phyloP scores from a whole-genome alignment of 2,888 invertebrate species.

The Coelopa pilipes region DNA sequence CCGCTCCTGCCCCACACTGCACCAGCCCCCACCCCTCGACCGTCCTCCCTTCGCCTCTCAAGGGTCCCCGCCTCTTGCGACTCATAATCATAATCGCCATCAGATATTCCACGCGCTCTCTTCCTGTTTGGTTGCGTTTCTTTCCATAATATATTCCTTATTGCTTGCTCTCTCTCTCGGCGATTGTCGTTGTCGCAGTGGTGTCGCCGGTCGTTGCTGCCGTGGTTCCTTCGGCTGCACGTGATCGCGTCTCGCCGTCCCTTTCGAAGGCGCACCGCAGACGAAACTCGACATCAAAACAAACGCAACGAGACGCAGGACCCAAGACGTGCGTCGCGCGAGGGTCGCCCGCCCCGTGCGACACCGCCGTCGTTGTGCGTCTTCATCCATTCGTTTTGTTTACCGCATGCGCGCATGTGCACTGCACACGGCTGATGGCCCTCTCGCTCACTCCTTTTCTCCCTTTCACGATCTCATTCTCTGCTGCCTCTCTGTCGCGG shows the following conservation, averaged over 20 bases:
- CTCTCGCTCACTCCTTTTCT: too few species aligned
- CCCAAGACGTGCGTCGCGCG: conserved; percentile 8
- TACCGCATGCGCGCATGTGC: conserved; percentile 3
- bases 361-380: neutral
- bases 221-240: conserved; percentile 33
- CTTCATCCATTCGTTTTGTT: neutral
- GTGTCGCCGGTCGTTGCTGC: conserved; percentile 3
- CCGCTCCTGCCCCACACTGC: too few species aligned
- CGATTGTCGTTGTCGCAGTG: neutral
- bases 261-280: neutral
- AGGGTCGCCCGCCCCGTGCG: neutral
- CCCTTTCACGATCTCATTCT: too few species aligned
- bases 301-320: neutral
- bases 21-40: too few species aligned
- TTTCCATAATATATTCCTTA: neutral
- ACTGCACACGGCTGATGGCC: neutral
- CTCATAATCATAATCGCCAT: conserved; percentile 41
- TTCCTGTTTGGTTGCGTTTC: conserved; percentile 45
- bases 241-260: conserved; percentile 27
- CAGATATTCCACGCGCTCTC: conserved; percentile 49
- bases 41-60: neutral
- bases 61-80: neutral
- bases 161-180: conserved; percentile 19
- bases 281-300: neutral
- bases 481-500: too few species aligned